A percentile compares a stretch with the other conserved stretches of the same genome.
phyloP scores from a whole-genome alignment of 2,113 vertebrate genomes.

The Siniperca chuatsi region DNA sequence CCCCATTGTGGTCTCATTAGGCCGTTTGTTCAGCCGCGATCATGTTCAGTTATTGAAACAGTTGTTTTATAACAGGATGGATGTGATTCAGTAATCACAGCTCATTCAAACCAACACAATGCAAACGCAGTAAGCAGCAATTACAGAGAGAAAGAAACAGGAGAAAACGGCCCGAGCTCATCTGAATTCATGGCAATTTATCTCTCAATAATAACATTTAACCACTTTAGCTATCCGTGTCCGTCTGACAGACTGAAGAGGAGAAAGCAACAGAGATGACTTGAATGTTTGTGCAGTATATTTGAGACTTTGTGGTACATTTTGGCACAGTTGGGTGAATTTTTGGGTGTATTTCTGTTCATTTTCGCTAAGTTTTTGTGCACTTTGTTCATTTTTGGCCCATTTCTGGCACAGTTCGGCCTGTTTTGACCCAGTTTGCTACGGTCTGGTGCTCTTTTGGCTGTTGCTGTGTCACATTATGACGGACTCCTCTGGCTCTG shows the following conservation, averaged over 20 bases:
- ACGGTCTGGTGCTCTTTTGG: constrained; percentile 26
- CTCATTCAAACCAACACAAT: constrained; percentile 62
- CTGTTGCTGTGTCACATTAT: constrained; percentile 29
- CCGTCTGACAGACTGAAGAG: neutral
- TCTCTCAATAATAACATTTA: neutral
- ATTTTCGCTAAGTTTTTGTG: neutral
- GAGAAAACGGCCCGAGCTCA: constrained; percentile 4
- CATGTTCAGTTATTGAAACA: constrained; percentile 12
- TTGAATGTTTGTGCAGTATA: neutral
- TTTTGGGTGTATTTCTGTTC: neutral
- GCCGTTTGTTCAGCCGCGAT: neutral
- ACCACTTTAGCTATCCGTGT: neutral
- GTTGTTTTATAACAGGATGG: constrained; percentile 8
- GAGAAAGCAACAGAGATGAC: neutral
- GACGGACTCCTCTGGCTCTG: constrained; percentile 28
- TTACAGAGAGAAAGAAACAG: constrained; percentile 25
- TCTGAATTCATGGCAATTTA: constrained; percentile 17
- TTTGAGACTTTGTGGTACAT: neutral
- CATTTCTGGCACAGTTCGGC: neutral
- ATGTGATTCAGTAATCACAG: constrained; percentile 53
- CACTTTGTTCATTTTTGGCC: neutral
- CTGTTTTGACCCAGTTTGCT: neutral
- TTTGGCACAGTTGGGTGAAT: neutral
- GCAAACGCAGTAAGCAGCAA: constrained; percentile 28
- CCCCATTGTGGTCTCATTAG: neutral